Percentiles rank a stretch among this genome's conserved stretches.
These are phyloP conservation scores for Brassicogethes aeneus DNA, from an alignment of 2,888 invertebrate genomes.

Conservation along the genomic window DNA sequence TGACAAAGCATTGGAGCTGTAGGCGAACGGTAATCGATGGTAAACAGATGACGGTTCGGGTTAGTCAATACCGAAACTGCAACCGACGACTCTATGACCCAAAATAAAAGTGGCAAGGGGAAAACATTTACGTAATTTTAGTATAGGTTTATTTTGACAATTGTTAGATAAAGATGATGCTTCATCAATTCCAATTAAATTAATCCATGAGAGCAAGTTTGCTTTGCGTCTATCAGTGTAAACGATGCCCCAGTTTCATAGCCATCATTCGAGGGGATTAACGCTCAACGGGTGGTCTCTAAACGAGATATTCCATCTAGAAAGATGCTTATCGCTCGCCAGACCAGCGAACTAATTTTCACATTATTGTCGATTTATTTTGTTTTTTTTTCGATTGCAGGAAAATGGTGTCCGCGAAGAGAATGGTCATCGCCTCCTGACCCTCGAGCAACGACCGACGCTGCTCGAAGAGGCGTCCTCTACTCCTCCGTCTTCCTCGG, in stretches of 20 bases:
- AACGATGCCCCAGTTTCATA: constrained; percentile 29
- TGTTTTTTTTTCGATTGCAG: constrained; percentile 47
- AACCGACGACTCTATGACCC: too few relatives aligned
- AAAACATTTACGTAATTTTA: neutral
- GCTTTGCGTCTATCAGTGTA: too few relatives aligned
- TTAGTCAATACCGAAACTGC: constrained; percentile 20
- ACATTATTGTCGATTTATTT: constrained; percentile 8
- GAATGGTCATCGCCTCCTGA: constrained; percentile 65
- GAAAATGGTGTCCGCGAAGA: constrained; percentile 86
- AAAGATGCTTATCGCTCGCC: constrained; percentile 10
- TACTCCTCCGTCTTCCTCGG: constrained; percentile 91
- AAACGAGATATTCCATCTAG: constrained; percentile 31
- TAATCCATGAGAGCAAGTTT: too few relatives aligned
- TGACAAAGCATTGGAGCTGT: constrained; percentile 29
- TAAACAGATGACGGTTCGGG: constrained; percentile 38
- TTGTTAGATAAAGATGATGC: too few relatives aligned
- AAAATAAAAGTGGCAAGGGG: too few relatives aligned
- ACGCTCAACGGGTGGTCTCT: constrained; percentile 35
- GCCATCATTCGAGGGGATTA: constrained; percentile 23
- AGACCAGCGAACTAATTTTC: neutral
- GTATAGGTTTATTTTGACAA: too few relatives aligned
- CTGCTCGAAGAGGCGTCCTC: constrained; percentile 72
- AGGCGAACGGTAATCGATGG: constrained; percentile 41
- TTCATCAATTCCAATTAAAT: too few relatives aligned
- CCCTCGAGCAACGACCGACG: constrained; percentile 61